phyloP scores from a whole-genome alignment of 1,140 invertebrate genomes.

The Bacillus rossius region DNA sequence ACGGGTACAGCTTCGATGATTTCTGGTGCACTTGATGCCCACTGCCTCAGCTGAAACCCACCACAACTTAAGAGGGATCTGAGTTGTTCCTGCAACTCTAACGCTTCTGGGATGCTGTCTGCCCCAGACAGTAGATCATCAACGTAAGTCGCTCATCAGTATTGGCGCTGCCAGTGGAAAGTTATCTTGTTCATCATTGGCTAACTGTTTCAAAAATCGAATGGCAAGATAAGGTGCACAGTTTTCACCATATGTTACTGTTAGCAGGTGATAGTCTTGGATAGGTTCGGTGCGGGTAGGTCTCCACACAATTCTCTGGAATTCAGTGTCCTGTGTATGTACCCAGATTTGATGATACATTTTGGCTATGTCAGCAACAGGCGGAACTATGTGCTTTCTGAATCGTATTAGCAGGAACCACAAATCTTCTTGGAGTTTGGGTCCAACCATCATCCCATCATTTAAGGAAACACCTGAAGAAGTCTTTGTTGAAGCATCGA shows the following conservation, averaged over 20 bases:
- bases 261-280: conserved; percentile 28
- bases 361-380: conserved; percentile 23
- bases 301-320: conserved; percentile 26
- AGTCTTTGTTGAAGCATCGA: conserved; percentile 20
- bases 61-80: conserved; percentile 14
- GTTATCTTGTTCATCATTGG: conserved; percentile 21
- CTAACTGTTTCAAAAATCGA: conserved; percentile 31
- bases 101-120: conserved; percentile 16
- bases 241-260: conserved; percentile 36
- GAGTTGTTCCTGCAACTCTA: conserved; percentile 16
- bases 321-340: not conserved
- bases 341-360: conserved; percentile 16
- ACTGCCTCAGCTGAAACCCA: conserved; percentile 23
- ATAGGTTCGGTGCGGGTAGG: conserved; percentile 13
- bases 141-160: conserved; percentile 37
- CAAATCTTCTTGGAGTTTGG: conserved; percentile 15
- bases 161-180: conserved; percentile 26
- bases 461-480: conserved; percentile 19
- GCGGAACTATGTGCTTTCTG: conserved; percentile 8
- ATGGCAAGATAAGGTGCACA: conserved; percentile 34
- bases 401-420: conserved; percentile 10
- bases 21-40: not conserved
- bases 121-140: conserved; percentile 41
- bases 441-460: conserved; percentile 17
- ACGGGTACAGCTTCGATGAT: conserved; percentile 5